Base-by-base conservation (phyloP, 2,888 invertebrate species). In the Gonocerus acuteangulatus region DNA sequence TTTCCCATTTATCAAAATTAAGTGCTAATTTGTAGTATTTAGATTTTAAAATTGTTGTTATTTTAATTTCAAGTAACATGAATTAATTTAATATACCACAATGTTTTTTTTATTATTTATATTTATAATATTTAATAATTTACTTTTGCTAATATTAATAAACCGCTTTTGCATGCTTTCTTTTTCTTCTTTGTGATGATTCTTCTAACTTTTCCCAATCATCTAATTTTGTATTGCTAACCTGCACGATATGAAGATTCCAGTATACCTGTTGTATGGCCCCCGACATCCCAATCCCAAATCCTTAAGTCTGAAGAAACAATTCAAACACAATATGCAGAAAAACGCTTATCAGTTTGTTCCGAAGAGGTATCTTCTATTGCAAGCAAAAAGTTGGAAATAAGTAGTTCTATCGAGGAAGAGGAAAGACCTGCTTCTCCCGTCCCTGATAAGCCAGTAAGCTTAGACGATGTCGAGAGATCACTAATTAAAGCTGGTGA, bases 1-100 rank as follows among this genome's bases (percentile, higher is more conserved):
- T 81, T 80, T 73, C 80, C 79, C 77, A 74, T 79, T 57, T 57
- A 42, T 57, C 57, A 57, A 57, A 57, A 57, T 57, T 57, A 57
- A 57, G 57, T 57, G 57, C 57, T 57, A 57, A 57, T 57, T 57
- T 57, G 57, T 57, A 57, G 57, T 57, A 21, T 27, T 21, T 21
- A 27, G 42, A 45, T 18, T 32, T 22, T 21, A 27, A 32, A 45
- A 27, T 23, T 32, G 27, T 57, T 45, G 22, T 32, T 18, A 57
- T 27, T 45, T 45, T 57, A 45, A 15, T 47, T 47, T 57, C 27
- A 9, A 22, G 11, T 57, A 15, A 18, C 16, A 16, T 16, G 19
- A 57, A n/a, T 54, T 16, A 22, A 45, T 23, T 47, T 18, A 47
- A 44, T 57, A 22, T 16, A n/a, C 27, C 23, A 9, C 23, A 13